A percentile compares a stretch with the other conserved stretches of the same genome.
Evolutionary conservation across 2,797 vertebrate genomes (phyloP).

Genomic region (Amniataba percoides): DNA sequence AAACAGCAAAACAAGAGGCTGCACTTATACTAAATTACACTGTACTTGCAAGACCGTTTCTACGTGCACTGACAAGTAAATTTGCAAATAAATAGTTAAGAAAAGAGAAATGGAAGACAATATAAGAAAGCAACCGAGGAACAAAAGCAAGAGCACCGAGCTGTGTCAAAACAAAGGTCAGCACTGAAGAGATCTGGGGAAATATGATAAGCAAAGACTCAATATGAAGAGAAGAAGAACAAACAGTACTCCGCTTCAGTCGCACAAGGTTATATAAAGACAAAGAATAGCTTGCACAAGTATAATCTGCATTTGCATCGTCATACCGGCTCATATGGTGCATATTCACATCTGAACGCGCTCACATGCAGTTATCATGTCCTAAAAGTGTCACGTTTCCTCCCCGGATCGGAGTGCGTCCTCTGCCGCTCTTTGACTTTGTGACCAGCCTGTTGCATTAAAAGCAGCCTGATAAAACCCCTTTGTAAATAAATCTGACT

Average conservation of each 20-base stretch:
- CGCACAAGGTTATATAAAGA: slow-evolving; percentile 4
- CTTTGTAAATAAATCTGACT: slow-evolving; percentile 5
- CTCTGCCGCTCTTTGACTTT: slow-evolving; percentile 19
- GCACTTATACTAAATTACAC: not conserved
- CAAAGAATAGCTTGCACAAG: not conserved
- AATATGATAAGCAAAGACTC: slow-evolving; percentile 19
- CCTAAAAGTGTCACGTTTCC: not conserved
- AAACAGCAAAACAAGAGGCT: not conserved
- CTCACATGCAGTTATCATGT: too few species aligned
- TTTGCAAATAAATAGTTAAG: not conserved
- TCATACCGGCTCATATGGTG: not conserved
- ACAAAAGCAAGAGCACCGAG: slow-evolving; percentile 14
- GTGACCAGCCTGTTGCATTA: not conserved
- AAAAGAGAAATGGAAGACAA: not conserved
- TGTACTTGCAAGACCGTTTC: not conserved
- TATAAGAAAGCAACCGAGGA: not conserved
- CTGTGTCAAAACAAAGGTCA: slow-evolving; percentile 37
- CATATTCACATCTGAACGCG: not conserved
- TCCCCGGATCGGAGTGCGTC: not conserved
- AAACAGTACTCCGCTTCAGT: not conserved
- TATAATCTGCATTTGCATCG: not conserved
- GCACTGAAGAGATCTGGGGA: slow-evolving; percentile 7
- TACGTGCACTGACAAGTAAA: not conserved
- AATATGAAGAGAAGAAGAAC: slow-evolving; percentile 6
- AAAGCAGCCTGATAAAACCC: slow-evolving; percentile 19